phyloP scores from a whole-genome alignment of 2,113 vertebrate species.

The Todiramphus chloris region DNA sequence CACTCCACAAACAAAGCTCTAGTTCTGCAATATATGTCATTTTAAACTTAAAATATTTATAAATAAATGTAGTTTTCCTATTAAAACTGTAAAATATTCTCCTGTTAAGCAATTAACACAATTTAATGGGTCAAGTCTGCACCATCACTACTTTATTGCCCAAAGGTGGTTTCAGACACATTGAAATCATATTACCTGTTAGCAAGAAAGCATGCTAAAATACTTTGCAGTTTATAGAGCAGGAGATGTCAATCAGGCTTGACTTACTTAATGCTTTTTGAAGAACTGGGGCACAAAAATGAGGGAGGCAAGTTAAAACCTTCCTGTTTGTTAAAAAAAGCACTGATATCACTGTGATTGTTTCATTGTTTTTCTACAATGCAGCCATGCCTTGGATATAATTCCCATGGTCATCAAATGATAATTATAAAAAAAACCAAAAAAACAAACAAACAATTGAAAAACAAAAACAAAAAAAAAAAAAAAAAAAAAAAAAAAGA shows the following conservation, averaged over 20 bases:
- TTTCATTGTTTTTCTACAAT: not conserved
- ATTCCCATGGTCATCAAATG: fast-evolving
- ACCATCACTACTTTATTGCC: not conserved
- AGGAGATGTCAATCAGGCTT: not conserved
- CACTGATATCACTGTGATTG: not conserved
- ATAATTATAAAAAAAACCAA: not conserved
- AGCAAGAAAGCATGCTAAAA: not conserved
- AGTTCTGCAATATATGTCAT: not conserved
- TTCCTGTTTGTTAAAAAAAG: not conserved
- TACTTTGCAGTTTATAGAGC: not conserved
- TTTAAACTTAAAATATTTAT: not conserved
- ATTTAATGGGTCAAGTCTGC: not conserved
- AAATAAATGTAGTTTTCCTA: not conserved
- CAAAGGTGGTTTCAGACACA: not conserved
- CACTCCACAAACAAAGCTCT: not conserved
- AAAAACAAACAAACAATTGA: too few species aligned
- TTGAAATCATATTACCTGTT: not conserved
- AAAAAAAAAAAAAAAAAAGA: not conserved
- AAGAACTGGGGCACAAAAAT: not conserved
- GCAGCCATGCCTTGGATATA: not conserved
- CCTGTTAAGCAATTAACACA: not conserved
- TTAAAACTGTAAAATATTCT: not conserved
- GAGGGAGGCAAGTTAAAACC: not conserved
- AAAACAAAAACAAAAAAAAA: not conserved
- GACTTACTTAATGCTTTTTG: not conserved